phyloP scores from a whole-genome alignment of 1,140 invertebrate species.

The Nixonia krombeini region DNA sequence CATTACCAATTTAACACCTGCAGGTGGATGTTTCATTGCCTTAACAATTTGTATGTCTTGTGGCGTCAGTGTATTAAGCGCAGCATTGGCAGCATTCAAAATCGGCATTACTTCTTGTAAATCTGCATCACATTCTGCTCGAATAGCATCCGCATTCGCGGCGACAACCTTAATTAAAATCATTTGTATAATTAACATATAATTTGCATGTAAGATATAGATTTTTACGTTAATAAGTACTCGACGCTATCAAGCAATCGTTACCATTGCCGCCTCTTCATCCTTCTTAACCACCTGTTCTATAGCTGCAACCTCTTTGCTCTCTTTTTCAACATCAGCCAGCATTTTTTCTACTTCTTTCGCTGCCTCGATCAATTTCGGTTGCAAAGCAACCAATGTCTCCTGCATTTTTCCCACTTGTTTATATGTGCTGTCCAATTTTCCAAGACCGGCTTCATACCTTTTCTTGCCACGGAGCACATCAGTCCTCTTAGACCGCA shows the following conservation, averaged over 20 bases:
- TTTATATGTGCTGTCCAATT: constrained; percentile 85
- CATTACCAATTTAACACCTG: constrained; percentile 94
- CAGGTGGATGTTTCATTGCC: constrained; percentile 97
- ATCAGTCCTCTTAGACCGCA: too few species aligned
- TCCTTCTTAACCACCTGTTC: constrained; percentile 78
- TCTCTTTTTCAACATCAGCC: constrained; percentile 85
- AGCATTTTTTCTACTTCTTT: constrained; percentile 87
- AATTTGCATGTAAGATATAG: too few species aligned
- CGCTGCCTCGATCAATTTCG: constrained; percentile 88
- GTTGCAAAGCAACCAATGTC: constrained; percentile 88
- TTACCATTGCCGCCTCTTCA: constrained; percentile 74
- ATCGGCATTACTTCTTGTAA: constrained; percentile 95
- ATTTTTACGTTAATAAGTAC: too few species aligned
- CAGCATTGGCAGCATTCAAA: constrained; percentile 87
- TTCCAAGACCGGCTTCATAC: constrained; percentile 85
- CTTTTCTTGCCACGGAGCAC: constrained; percentile 83
- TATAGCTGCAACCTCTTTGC: constrained; percentile 85
- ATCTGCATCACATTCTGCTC: constrained; percentile 94
- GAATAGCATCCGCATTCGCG: constrained; percentile 85
- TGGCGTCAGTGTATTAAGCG: constrained; percentile 92
- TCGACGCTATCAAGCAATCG: too few species aligned
- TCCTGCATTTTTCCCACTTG: constrained; percentile 90
- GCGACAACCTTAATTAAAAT: constrained; percentile 65
- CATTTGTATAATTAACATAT: too few species aligned
- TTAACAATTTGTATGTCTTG: constrained; percentile 96